Base-by-base conservation (phyloP, 2,113 vertebrate species). In the Sarotherodon lohbergeri region DNA sequence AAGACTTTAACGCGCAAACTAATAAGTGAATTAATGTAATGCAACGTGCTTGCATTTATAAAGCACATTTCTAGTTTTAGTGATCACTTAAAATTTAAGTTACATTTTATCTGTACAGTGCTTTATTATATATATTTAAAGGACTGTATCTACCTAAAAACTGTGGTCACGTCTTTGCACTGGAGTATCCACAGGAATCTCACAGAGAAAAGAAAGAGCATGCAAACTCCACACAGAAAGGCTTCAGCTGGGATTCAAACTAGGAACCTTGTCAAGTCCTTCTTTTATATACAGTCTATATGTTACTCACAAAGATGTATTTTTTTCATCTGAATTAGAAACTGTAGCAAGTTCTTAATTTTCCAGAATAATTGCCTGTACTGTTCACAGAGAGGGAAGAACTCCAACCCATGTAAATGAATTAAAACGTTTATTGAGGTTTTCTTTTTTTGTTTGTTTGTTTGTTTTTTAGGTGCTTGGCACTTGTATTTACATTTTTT, bases 401-500 rank as follows among this genome's bases (percentile, higher is more conserved):
- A 88, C 90, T 86, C 54, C 55, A 87, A 93, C 90, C 68, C 48
- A 86, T 55, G 55, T 91, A 88, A 89, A 94, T 93, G 91, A 96
- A 96, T 96, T 96, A 94, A 97, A 97, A 96, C 94, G 95, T 98
- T 99, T 99, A 99, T 98, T 99, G 97, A 97, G 16, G 71, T 41
- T 48, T 48, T 27, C 8, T 48, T 76, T 73, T 41, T 71, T 68
- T 71, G 66, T 43, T 71, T 43, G 61, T 39, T 66, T 66, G 61
- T 39, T 22, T 5, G 61, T 68, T 94, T 96, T 96, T 95, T 97
- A 95, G 96, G 98, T 99, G 98, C 98, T 99, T 98, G 97, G 98
- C 98, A 98, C 98, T 95, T 97, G 95, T 97, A 98, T 98, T 97
- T 98, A 98, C 95, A 97, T 95, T 97, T 97, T 91, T 96, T 96